A percentile compares a stretch with the other conserved stretches of the same genome.
Conservation (phyloP, 2,797 vertebrate species). For the Otus scops region DNA sequence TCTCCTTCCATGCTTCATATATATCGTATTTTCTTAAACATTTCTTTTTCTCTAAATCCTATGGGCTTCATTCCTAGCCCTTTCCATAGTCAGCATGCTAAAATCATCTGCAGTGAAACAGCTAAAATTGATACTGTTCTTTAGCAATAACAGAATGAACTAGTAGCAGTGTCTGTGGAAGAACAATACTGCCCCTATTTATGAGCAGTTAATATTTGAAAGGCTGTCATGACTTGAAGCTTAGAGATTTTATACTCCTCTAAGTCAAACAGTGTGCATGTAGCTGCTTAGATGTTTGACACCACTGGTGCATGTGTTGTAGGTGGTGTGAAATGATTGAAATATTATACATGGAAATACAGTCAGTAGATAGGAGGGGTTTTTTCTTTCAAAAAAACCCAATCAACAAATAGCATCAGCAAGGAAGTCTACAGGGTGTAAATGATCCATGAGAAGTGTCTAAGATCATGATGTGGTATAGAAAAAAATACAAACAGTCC, state of each 20-base stretch:
- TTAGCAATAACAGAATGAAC: not conserved
- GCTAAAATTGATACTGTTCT: not conserved
- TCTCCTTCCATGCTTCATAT: not conserved
- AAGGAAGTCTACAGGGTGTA: not conserved
- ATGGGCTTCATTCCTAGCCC: not conserved
- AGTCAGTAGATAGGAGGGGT: not conserved
- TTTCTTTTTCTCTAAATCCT: not conserved
- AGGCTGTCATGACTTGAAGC: not conserved
- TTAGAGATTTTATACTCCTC: not conserved
- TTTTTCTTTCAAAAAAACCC: not conserved
- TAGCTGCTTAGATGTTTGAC: not conserved
- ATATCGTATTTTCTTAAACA: not conserved
- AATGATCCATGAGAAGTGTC: not conserved
- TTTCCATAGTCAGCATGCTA: not conserved
- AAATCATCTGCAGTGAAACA: not conserved
- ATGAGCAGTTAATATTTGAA: not conserved
- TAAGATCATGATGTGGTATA: not conserved
- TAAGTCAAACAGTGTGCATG: not conserved
- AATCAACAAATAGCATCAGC: not conserved
- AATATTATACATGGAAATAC: not conserved
- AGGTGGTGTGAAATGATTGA: constrained; percentile 3
- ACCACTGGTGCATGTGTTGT: not conserved
- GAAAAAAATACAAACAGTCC: not conserved
- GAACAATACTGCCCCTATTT: not conserved
- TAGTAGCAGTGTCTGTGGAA: not conserved